Base-by-base conservation (phyloP, 2,888 invertebrate genomes). In the Caenorhabditis japonica region DNA sequence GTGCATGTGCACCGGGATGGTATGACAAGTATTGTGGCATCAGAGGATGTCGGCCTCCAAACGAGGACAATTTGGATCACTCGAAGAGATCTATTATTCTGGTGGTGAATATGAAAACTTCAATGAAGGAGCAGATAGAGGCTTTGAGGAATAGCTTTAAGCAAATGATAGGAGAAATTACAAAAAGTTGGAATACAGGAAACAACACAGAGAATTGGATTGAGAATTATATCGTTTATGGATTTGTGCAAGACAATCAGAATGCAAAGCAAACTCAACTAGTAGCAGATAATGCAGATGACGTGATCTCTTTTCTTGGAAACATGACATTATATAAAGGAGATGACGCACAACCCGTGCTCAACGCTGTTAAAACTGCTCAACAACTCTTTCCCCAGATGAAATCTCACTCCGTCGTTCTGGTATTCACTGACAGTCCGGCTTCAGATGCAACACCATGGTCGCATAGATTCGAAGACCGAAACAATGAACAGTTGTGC, bases 1-100 rank as follows among this genome's bases (percentile, higher is more conserved):
- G 72, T 52, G 52, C 36, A 17, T 76, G 76, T 52, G 66, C 76
- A 15, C 69, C 76, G 8, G 76, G 76, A n/a, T 76, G 69, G 72
- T 76, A 76, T 43, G 69, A 64, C 23, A 58, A 56, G n/a, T 60
- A 55, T 34, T 73, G 76, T 41, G 72, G 64, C 34, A 64, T 73
- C 21, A 53, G 74, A 23, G 76, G 76, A 21, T 76, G 76, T 43
- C 59, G 76, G 17, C 73, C 76, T n/a, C 68, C 55, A 10, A 60
- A 72, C 25, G 62, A 58, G 12, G 71, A 68, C 25, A 66, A 76
- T 36, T 15, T 76, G 53, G 46, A 66, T 25, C 38, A 53, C 10
- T 30, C 25, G n/a, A 53, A 59, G 34, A 41, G 72, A 4, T 58
- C 62, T 1, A 30, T 76, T 15, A 62, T 72, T n/a, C 44, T 76